Percentiles rank a stretch among this genome's conserved stretches.
These are phyloP conservation scores for Cryptoleucopteryx plumbea DNA, from an alignment of 2,113 vertebrate species.

Conservation along the genomic window DNA sequence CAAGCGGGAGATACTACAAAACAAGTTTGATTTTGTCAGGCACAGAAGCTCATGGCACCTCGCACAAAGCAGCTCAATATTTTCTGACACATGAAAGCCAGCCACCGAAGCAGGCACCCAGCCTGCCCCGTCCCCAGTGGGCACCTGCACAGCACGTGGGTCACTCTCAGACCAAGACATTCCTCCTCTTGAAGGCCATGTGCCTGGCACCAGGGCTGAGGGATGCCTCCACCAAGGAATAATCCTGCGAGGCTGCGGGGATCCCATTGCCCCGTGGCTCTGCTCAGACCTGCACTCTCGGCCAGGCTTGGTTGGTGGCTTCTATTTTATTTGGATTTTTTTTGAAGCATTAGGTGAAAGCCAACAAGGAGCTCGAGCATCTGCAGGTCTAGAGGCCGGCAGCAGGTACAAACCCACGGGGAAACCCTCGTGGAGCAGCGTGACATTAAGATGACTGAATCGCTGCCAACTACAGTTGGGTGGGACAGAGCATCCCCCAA, in stretches of 20 bases:
- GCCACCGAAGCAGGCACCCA: not conserved
- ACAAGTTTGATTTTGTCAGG: not conserved
- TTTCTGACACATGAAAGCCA: not conserved
- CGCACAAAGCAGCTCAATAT: not conserved
- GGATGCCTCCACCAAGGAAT: not conserved
- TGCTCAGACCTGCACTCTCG: fast-evolving
- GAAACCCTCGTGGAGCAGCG: not conserved
- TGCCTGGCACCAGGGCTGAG: not conserved
- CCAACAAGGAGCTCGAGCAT: fast-evolving
- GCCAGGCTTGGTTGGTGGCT: not conserved
- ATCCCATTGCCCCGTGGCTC: not conserved
- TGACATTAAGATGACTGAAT: fast-evolving
- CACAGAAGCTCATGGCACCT: not conserved
- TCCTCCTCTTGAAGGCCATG: not conserved
- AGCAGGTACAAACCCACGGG: not conserved
- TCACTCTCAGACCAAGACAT: not conserved
- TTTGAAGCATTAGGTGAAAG: not conserved
- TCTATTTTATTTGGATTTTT: not conserved
- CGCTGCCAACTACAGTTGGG: not conserved
- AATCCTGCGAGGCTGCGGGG: not conserved
- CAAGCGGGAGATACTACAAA: not conserved
- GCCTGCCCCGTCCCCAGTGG: too few relatives aligned
- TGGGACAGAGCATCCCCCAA: not conserved
- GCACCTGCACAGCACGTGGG: not conserved
- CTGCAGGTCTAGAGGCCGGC: too few relatives aligned